A percentile compares a stretch with the other conserved stretches of the same genome.
Evolutionary conservation across 2,113 vertebrate species (phyloP).

Genomic region (Ellobius talpinus): DNA sequence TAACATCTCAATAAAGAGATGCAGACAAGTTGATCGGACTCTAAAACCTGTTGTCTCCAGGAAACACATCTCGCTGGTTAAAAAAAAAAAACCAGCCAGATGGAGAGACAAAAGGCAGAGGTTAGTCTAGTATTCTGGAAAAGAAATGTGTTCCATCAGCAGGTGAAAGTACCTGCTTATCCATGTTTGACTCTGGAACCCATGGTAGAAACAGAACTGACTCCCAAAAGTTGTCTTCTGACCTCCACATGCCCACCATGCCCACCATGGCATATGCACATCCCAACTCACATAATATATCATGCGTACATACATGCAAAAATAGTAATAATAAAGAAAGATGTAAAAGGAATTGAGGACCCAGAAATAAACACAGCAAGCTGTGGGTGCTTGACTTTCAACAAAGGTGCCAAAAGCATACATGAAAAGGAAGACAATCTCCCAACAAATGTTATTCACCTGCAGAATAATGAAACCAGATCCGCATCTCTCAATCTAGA

Average conservation of each 20-base stretch:
- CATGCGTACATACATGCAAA: not conserved
- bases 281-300: not conserved
- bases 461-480: not conserved
- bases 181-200: not conserved
- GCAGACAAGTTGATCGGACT: not conserved
- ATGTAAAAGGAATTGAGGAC: not conserved
- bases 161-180: not conserved
- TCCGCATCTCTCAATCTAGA: not conserved
- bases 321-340: not conserved
- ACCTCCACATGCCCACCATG: not conserved
- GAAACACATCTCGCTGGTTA: not conserved
- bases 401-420: not conserved
- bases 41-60: not conserved
- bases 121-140: not conserved
- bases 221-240: not conserved
- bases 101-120: not conserved
- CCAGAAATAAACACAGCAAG: not conserved
- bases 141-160: no score
- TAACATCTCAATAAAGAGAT: not conserved
- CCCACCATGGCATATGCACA: not conserved
- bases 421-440: not conserved
- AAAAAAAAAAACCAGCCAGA: not conserved
- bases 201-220: not conserved
- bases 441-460: not conserved
- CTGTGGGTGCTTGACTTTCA: not conserved